Conservation (phyloP, 2,888 invertebrate genomes). For the Diplolepis rosae region DNA sequence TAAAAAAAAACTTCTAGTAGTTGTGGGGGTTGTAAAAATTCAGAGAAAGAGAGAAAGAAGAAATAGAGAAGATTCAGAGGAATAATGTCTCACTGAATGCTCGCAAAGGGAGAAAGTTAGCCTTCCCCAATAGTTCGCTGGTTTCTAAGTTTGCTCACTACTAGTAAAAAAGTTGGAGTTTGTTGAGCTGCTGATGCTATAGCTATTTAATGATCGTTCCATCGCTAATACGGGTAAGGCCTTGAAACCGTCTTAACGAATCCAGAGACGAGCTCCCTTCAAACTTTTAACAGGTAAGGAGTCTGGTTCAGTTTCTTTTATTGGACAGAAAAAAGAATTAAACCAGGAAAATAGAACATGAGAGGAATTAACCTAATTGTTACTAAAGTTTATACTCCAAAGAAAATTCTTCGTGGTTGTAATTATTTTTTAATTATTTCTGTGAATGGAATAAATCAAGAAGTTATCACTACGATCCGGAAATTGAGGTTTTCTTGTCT, state of each 20-base stretch:
- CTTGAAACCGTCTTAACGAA: constrained; percentile 43
- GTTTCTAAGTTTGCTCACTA: constrained; percentile 54
- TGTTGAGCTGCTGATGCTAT: constrained; percentile 51
- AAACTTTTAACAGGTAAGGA: constrained; percentile 54
- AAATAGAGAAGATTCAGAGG: constrained; percentile 27
- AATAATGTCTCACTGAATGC: constrained; percentile 22
- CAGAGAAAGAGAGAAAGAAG: constrained; percentile 33
- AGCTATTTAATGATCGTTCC: constrained; percentile 58
- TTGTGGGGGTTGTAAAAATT: constrained; percentile 32
- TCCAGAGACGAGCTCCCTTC: constrained; percentile 40
- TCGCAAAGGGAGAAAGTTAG: constrained; percentile 50
- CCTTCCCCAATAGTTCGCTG: constrained; percentile 53
- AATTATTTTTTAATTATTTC: neutral
- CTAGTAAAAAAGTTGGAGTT: constrained; percentile 56
- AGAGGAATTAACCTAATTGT: neutral
- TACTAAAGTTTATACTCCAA: neutral
- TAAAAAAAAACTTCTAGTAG: neutral
- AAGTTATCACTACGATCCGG: neutral
- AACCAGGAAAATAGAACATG: neutral
- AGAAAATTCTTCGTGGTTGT: neutral
- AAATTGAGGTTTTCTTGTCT: constrained; percentile 23
- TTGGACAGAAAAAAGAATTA: neutral
- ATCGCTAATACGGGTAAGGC: constrained; percentile 57
- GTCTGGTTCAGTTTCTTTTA: constrained; percentile 57
- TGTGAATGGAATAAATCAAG: neutral